A percentile compares a stretch with the other conserved stretches of the same genome.
Evolutionary conservation across 1,140 invertebrate genomes (phyloP).

Genomic region (Arctopsyche grandis): DNA sequence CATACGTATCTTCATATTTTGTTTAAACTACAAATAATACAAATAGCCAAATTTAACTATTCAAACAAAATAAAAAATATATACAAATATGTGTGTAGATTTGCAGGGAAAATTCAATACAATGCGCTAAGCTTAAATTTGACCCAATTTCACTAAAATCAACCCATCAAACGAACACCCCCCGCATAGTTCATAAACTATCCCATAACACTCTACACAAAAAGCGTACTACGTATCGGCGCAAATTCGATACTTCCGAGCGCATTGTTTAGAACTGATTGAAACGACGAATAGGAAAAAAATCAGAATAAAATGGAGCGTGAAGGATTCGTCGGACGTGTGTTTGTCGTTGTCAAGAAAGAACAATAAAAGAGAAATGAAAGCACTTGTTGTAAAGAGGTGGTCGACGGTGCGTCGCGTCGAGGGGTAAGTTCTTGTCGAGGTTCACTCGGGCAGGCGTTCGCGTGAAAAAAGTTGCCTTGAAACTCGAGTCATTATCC

Average conservation of each 20-base stretch:
- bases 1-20: too few species aligned
- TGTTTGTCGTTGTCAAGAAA: background rate
- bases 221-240: background rate
- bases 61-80: too few species aligned
- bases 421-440: background rate
- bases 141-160: too few species aligned
- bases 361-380: background rate
- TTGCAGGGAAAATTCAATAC: too few species aligned
- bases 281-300: too few species aligned
- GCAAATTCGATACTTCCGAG: background rate
- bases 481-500: conserved; percentile 43
- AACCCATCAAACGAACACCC: too few species aligned
- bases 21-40: too few species aligned
- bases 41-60: too few species aligned
- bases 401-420: background rate
- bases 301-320: background rate
- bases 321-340: background rate
- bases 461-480: conserved; percentile 19
- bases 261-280: background rate
- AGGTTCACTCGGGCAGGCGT: background rate
- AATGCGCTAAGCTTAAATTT: too few species aligned
- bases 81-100: too few species aligned
- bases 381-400: conserved; percentile 24
- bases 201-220: too few species aligned
- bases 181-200: too few species aligned